phyloP scores from a whole-genome alignment of 2,113 vertebrate species.

The Zosterops borbonicus region DNA sequence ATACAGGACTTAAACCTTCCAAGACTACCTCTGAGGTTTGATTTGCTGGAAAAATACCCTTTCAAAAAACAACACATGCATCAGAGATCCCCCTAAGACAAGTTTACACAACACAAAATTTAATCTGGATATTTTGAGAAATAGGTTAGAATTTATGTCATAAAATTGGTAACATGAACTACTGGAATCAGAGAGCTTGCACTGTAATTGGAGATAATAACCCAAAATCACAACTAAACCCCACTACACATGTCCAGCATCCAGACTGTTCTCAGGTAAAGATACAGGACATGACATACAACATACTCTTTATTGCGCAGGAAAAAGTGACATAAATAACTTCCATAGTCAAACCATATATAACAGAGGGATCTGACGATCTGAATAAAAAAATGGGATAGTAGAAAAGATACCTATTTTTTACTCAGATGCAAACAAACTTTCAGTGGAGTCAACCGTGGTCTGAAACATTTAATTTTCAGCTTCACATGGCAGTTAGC shows the following conservation, averaged over 20 bases:
- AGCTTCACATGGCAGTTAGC: not conserved
- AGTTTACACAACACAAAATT: not conserved
- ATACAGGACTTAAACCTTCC: not conserved
- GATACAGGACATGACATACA: not conserved
- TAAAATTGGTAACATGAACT: not conserved
- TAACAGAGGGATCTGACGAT: not conserved
- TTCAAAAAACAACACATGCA: not conserved
- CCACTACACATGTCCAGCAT: not conserved
- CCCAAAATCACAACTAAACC: not conserved
- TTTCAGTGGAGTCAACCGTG: not conserved
- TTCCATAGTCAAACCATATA: not conserved
- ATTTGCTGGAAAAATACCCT: not conserved
- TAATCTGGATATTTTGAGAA: not conserved
- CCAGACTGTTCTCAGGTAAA: not conserved
- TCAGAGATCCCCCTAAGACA: not conserved
- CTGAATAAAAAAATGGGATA: constrained; percentile 31
- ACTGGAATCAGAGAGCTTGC: not conserved
- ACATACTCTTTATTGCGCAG: not conserved
- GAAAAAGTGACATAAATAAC: not conserved
- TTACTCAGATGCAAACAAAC: not conserved
- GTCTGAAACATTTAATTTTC: not conserved
- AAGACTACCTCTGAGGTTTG: not conserved
- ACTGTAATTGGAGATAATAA: not conserved
- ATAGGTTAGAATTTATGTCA: not conserved
- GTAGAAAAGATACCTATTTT: constrained; percentile 53